phyloP scores from a whole-genome alignment of 1,140 invertebrate genomes.

The Lordiphosa stackelbergi region DNA sequence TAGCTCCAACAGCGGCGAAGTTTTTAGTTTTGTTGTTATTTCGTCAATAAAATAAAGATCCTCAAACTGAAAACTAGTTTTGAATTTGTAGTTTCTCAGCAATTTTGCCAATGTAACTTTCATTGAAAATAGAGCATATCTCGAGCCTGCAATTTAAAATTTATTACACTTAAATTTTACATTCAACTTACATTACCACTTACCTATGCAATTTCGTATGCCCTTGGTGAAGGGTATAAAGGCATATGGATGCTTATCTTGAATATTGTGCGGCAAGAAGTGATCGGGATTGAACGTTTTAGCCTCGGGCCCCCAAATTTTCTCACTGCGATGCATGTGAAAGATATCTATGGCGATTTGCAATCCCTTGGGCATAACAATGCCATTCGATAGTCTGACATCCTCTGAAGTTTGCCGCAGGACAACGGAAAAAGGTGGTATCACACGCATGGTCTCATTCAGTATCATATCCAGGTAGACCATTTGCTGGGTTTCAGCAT shows the following conservation, averaged over 20 bases:
- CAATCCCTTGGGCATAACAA: conserved; percentile 45
- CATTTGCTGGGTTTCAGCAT: conserved; percentile 80
- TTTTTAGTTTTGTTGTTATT: conserved; percentile 62
- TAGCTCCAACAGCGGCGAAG: conserved; percentile 42
- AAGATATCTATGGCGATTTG: conserved; percentile 54
- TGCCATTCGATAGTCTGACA: conserved; percentile 42
- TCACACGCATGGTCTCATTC: conserved; percentile 81
- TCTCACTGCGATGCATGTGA: conserved; percentile 57
- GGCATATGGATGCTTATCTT: conserved; percentile 56
- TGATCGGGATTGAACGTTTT: conserved; percentile 69
- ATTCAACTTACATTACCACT: neutral
- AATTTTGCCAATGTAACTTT: conserved; percentile 63
- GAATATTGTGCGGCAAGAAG: conserved; percentile 52
- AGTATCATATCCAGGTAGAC: conserved; percentile 82
- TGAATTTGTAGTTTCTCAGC: conserved; percentile 59
- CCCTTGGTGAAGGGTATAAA: conserved; percentile 72
- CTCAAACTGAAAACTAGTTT: conserved; percentile 57
- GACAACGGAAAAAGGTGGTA: conserved; percentile 62
- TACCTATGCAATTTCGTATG: conserved; percentile 70
- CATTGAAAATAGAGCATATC: conserved; percentile 62
- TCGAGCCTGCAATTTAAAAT: conserved; percentile 47
- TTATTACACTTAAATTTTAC: neutral
- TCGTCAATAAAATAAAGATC: conserved; percentile 66
- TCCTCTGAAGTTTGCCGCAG: conserved; percentile 48
- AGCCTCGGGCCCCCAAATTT: conserved; percentile 61